Evolutionary conservation across 2,797 vertebrate genomes (phyloP), one percentile per base, ranked within the genome.

Genomic region (Sebastes baramenuke): DNA sequence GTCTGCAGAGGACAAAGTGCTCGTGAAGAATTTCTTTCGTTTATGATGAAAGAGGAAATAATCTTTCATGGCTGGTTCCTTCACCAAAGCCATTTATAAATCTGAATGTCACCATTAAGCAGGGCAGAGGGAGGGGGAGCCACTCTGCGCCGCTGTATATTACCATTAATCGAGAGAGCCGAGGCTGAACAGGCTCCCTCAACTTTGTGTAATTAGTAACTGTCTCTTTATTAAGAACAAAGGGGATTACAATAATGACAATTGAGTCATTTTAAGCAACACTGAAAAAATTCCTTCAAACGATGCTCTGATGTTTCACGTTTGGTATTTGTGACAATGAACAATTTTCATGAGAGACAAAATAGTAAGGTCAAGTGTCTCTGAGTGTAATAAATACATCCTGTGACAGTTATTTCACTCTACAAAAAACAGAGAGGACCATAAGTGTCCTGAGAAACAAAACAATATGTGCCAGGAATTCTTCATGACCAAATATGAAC

Each of bases 1-100:
- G 95, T 94, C 93, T 94, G 92, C 79, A 92, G 93, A 95, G 93
- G 93, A 96, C 93, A 93, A 92, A 92, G 92, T 87, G 90, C 90
- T 94, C 81, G 72, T 92, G 87, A 95, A 88, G 90, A 95, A 94
- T 95, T 94, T 93, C 88, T 90, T 93, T 93, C 89, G 79, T 91
- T 93, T 91, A 89, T 92, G 93, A 94, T 92, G 88, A 94, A 94
- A 96, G 93, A 89, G 86, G 93, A 95, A 94, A 94, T 94, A 87
- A 95, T 95, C 89, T 94, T 93, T 94, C 90, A 93, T 90, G 86
- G 92, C 91, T 90, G 84, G 88, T 88, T 93, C 91, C 79, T 93
- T 95, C 92, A 94, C 81, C 79, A 85, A 89, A 90, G 92, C 88
- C 93, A 94, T 95, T 96, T 94, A 93, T 95, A 94, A 95, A 95